phyloP scores from a whole-genome alignment of 2,113 vertebrate genomes.

The Sturnira hondurensis region DNA sequence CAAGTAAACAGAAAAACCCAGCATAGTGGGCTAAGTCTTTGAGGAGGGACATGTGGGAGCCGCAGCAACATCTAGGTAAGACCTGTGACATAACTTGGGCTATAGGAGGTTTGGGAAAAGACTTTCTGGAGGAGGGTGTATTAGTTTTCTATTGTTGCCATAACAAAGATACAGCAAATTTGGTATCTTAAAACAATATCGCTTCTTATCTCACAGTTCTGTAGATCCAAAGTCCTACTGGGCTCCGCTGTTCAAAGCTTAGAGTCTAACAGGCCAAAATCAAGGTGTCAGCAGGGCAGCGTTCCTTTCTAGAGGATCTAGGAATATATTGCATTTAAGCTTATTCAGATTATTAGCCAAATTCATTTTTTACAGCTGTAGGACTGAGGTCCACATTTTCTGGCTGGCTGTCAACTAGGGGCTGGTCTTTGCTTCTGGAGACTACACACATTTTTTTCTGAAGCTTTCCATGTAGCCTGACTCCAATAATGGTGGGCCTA shows the following conservation, averaged over 20 bases:
- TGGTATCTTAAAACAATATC: neutral
- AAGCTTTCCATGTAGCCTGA: neutral
- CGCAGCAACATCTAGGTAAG: neutral
- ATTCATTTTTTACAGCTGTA: neutral
- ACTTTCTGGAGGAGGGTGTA: neutral
- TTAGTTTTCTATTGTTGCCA: neutral
- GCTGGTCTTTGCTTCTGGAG: neutral
- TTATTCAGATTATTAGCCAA: neutral
- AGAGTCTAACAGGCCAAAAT: neutral
- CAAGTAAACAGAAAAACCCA: neutral
- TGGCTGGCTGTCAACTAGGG: neutral
- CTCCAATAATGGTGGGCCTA: accelerated
- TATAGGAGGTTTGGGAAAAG: neutral
- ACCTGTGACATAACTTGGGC: neutral
- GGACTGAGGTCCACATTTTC: neutral
- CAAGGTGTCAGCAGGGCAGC: neutral
- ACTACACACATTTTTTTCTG: neutral
- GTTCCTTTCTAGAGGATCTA: neutral
- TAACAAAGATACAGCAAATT: neutral
- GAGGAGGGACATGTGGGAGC: neutral
- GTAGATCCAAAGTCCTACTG: neutral
- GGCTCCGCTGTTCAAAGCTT: neutral
- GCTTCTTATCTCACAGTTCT: neutral
- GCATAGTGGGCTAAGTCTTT: neutral
- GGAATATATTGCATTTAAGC: neutral